Percentiles rank a stretch among this genome's conserved stretches.
Conservation (phyloP, 2,797 vertebrate species). For the Moxostoma hubbsi region DNA sequence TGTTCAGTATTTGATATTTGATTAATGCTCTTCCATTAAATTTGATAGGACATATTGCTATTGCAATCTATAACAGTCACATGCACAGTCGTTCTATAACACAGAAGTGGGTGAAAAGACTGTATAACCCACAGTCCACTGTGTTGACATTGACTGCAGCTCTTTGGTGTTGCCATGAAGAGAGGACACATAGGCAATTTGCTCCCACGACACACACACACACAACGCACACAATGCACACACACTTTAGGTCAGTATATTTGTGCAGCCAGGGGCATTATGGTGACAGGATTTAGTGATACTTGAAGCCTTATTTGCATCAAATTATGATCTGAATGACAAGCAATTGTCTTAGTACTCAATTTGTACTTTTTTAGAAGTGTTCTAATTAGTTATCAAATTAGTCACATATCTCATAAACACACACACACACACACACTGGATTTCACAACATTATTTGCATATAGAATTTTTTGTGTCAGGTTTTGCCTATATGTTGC, state of each 20-base stretch:
- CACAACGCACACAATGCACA: constrained; percentile 3
- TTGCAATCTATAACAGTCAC: neutral
- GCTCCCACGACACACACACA: constrained; percentile 3
- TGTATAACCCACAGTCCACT: constrained; percentile 6
- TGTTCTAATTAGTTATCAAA: no score
- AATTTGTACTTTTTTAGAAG: no score
- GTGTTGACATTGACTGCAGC: constrained; percentile 42
- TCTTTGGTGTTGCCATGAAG: constrained; percentile 46
- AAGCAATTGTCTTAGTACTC: neutral
- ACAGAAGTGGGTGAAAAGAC: neutral
- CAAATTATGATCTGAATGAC: neutral
- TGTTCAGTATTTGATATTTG: neutral
- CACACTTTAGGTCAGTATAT: constrained; percentile 9
- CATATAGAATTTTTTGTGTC: no score
- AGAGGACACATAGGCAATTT: constrained; percentile 31
- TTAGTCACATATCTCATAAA: no score
- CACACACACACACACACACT: no score
- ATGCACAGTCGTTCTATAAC: neutral
- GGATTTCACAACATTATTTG: no score
- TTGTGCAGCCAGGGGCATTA: neutral
- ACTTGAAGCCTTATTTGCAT: neutral
- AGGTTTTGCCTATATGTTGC: no score
- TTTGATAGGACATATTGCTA: neutral
- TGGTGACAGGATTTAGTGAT: neutral
- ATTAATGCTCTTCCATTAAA: neutral